Evolutionary conservation across 2,888 invertebrate species (phyloP), one percentile per base, ranked within the genome.

Genomic region (Exephanes ischioxanthus): DNA sequence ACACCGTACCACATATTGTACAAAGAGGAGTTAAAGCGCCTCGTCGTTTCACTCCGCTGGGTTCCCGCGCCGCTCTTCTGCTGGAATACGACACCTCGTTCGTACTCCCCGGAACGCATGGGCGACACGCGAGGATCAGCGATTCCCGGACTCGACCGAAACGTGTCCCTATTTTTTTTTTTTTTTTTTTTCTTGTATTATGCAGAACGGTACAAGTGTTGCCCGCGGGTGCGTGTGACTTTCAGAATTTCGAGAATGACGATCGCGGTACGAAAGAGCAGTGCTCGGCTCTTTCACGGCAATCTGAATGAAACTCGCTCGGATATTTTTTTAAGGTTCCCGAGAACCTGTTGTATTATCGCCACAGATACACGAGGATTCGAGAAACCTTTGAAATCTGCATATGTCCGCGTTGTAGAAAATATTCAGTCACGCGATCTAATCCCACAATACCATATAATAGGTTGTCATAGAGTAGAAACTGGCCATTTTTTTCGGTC

Each of bases 1-100:
- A 41, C 63, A 70, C 53, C 76, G 16, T 19, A 30, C 51, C 63
- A 66, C 45, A 55, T 22, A 55, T 55, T 26, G 71, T 73, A 67
- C 63, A 51, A 79, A 61, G 73, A 70, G 61, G 67, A 53, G 71
- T 22, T 61, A 41, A 45, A 67, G 53, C 73, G 45, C 37, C 70
- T 70, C 45, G 71, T 76, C 53, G 22, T 71, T 63, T 70, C 58
- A 33, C 58, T 70, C 67, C 7, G 71, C 41, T 75, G 75, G 79
- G 61, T 79, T 79, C 78, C 70, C 78, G 83, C 75, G 70, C 58
- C 5, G 66, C 11, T 53, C 33, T 63, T 72, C 72, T 9, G 55
- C 41, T 73, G 81, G 81, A 84, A 84, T 53, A 77, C 77, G 84
- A 80, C 76, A 84, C 84, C 81, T 84, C 81, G 72, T 73, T 81